phyloP scores from a whole-genome alignment of 2,113 vertebrate genomes.

The Phrynocephalus versicolor region DNA sequence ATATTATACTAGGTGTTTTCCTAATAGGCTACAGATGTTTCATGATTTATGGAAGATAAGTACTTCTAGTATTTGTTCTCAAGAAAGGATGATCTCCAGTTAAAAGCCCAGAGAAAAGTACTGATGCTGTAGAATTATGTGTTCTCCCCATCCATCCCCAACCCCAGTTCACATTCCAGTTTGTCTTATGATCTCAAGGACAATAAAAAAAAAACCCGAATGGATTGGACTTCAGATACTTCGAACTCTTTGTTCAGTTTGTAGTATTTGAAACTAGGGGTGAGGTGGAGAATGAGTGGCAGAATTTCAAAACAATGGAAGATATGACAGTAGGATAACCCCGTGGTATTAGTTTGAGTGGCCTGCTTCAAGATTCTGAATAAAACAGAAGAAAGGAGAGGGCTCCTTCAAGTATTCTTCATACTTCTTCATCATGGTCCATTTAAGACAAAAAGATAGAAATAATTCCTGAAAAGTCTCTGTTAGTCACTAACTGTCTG shows the following conservation, averaged over 20 bases:
- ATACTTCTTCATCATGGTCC: constrained; percentile 37
- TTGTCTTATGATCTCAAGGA: constrained; percentile 52
- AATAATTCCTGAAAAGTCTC: constrained; percentile 55
- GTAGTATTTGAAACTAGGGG: constrained; percentile 45
- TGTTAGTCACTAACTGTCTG: constrained; percentile 1
- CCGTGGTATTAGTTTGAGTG: constrained; percentile 36
- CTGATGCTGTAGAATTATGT: constrained; percentile 38
- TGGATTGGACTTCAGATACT: constrained; percentile 35
- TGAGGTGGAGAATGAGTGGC: constrained; percentile 33
- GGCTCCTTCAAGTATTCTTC: constrained; percentile 42
- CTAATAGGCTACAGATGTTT: constrained; percentile 43
- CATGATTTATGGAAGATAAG: constrained; percentile 33
- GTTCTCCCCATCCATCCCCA: constrained; percentile 9
- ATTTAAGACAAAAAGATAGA: constrained; percentile 63
- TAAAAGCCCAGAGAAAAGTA: constrained; percentile 24
- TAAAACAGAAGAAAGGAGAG: constrained; percentile 30
- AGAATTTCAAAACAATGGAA: constrained; percentile 44
- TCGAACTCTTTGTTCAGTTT: constrained; percentile 53
- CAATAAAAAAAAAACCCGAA: constrained; percentile 40
- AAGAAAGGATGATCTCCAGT: constrained; percentile 52
- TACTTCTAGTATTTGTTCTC: constrained; percentile 52
- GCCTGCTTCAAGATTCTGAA: constrained; percentile 49
- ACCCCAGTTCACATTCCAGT: constrained; percentile 36
- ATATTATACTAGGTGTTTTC: constrained; percentile 34
- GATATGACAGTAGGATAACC: constrained; percentile 38